Base-by-base conservation (phyloP, 2,113 vertebrate species). In the Apus apus region DNA sequence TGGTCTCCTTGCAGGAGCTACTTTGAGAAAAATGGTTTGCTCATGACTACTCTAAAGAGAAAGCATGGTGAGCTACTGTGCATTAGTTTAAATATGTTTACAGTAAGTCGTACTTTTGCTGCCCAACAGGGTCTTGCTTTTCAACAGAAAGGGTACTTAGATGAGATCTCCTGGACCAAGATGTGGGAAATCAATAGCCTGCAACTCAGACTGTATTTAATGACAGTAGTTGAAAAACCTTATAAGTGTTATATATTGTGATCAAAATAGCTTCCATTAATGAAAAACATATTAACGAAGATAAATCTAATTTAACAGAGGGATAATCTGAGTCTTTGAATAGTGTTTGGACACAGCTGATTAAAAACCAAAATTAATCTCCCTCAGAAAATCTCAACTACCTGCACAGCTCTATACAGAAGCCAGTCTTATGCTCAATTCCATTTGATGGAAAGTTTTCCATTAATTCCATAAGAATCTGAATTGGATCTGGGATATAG, bases 131-230 rank as follows among this genome's bases (percentile, higher is more conserved):
- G 45, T 94, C 82, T 91, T 71, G 58, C 91, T 94, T 95, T 73
- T 94, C 66, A 92, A 46, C 58, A 86, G 70, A 43, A 78, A 96
- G 85, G 46, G 26, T 87, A n/a, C 34, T 90, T 81, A 56, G 27
- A 40, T 82, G 62, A 85, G 56, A 87, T 89, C 78, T 38, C 32
- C 83, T 95, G 79, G 74, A 72, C 75, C 38, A 84, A 91, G 89
- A 97, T 89, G 95, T 97, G 96, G 93, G 94, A 97, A 98, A 95
- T 66, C 36, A 88, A 75, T 94, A 97, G 93, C 34, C 94, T 94
- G 96, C 85, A 86, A 67, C 65, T 74, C 36, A 51, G 89, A 50
- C 87, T 87, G 66, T 40, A 7, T 97, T 96, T 97, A 96, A 94
- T 72, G 92, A 76, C 20, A 91, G 81, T 32, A 62, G 25, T 85